Conservation (phyloP, 2,888 invertebrate genomes). For the Athalia cordata region DNA sequence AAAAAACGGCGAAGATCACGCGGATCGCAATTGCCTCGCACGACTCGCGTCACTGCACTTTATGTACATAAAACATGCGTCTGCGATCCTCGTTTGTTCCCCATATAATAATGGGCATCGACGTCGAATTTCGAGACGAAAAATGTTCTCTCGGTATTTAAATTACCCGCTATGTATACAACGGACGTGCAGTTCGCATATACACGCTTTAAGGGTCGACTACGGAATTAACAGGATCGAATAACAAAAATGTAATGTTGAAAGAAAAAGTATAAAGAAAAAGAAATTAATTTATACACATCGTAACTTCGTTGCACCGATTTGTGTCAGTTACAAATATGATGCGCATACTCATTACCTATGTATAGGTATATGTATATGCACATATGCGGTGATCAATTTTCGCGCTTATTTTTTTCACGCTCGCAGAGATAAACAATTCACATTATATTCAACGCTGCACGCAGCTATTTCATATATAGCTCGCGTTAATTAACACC, state of each 20-base stretch:
- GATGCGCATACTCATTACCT: background rate
- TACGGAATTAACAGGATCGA: background rate
- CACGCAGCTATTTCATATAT: background rate
- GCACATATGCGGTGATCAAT: background rate
- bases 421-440: slow-evolving; percentile 23
- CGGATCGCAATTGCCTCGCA: slow-evolving; percentile 31
- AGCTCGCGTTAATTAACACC: too few relatives aligned
- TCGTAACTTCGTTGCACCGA: background rate
- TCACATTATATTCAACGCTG: background rate
- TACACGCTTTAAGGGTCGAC: too few relatives aligned
- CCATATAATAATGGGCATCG: background rate
- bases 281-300: background rate
- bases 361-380: too few relatives aligned
- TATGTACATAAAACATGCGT: too few relatives aligned
- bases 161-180: slow-evolving; percentile 2
- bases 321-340: slow-evolving; percentile 27
- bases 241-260: background rate
- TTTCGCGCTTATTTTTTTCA: slow-evolving; percentile 15
- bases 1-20: background rate
- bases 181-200: too few relatives aligned
- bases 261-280: background rate
- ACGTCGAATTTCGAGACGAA: background rate
- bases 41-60: slow-evolving; percentile 1
- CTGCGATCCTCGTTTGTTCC: slow-evolving; percentile 21
- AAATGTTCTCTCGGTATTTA: slow-evolving; percentile 17